A percentile compares a stretch with the other conserved stretches of the same genome.
phyloP scores from a whole-genome alignment of 2,113 vertebrate species.

The Oriolus oriolus region DNA sequence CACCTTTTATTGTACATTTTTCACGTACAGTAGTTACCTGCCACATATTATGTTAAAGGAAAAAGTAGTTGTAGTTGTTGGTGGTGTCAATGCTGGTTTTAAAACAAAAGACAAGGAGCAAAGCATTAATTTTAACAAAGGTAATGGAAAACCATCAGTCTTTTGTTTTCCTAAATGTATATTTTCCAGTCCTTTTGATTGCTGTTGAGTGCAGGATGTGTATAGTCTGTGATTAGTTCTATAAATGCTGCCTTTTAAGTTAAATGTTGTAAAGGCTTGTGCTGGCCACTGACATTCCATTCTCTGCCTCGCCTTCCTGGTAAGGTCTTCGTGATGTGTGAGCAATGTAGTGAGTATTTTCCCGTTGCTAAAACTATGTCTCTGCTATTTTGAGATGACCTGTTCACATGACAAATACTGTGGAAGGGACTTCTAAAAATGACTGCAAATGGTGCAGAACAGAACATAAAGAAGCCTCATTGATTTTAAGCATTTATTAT shows the following conservation, averaged over 20 bases:
- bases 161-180: slow-evolving; percentile 71
- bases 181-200: slow-evolving; percentile 65
- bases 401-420: slow-evolving; percentile 37
- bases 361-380: slow-evolving; percentile 17
- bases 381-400: slow-evolving; percentile 55
- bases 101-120: slow-evolving; percentile 17
- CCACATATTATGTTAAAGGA: slow-evolving; percentile 44
- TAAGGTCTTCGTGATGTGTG: slow-evolving; percentile 51
- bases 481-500: slow-evolving; percentile 71
- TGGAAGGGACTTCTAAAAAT: slow-evolving; percentile 38
- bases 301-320: slow-evolving; percentile 14
- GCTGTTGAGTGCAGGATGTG: slow-evolving; percentile 77
- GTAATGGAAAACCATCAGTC: slow-evolving; percentile 18
- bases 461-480: slow-evolving; percentile 43
- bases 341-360: slow-evolving; percentile 33
- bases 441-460: slow-evolving; percentile 9
- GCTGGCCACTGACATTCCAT: slow-evolving; percentile 80
- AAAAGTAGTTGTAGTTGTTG: slow-evolving; percentile 49
- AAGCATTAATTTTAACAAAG: slow-evolving; percentile 53
- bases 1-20: slow-evolving; percentile 52
- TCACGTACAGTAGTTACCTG: slow-evolving; percentile 36
- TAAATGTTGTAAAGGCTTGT: slow-evolving; percentile 81
- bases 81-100: slow-evolving; percentile 41
- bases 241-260: slow-evolving; percentile 78
- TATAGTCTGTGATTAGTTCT: slow-evolving; percentile 77